Evolutionary conservation across 2,113 vertebrate genomes (phyloP).

Genomic region (Alouatta palliata): DNA sequence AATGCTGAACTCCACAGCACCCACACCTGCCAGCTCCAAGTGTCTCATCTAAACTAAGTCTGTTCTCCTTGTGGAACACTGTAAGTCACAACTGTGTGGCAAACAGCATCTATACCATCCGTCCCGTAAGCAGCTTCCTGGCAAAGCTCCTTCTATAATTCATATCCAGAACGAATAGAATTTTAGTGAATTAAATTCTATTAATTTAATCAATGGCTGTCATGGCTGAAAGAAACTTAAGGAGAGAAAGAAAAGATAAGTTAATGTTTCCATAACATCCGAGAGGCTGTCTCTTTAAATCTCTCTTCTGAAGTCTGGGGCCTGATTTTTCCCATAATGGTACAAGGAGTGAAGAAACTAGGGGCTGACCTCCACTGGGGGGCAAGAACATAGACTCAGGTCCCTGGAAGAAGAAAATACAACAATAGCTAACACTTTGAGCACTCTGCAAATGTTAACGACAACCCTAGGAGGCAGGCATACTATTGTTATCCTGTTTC

Average conservation of each 20-base stretch:
- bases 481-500: neutral
- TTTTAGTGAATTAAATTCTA: conserved; percentile 66
- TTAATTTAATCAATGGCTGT: conserved; percentile 42
- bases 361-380: neutral
- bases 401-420: neutral
- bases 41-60: neutral
- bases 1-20: fast-evolving
- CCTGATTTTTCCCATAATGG: neutral
- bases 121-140: conserved; percentile 38
- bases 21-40: neutral
- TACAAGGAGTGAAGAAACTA: neutral
- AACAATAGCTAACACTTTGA: neutral
- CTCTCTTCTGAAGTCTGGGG: neutral
- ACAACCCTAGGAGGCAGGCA: neutral
- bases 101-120: neutral
- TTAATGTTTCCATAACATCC: conserved; percentile 28
- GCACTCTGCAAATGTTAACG: neutral
- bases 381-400: neutral
- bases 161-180: conserved; percentile 65
- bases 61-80: neutral
- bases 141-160: conserved; percentile 55
- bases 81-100: conserved; percentile 16
- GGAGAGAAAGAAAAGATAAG: conserved; percentile 42
- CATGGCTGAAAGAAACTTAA: conserved; percentile 63
- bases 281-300: neutral